phyloP scores from a whole-genome alignment of 2,797 vertebrate genomes.

The Thalassophryne amazonica region DNA sequence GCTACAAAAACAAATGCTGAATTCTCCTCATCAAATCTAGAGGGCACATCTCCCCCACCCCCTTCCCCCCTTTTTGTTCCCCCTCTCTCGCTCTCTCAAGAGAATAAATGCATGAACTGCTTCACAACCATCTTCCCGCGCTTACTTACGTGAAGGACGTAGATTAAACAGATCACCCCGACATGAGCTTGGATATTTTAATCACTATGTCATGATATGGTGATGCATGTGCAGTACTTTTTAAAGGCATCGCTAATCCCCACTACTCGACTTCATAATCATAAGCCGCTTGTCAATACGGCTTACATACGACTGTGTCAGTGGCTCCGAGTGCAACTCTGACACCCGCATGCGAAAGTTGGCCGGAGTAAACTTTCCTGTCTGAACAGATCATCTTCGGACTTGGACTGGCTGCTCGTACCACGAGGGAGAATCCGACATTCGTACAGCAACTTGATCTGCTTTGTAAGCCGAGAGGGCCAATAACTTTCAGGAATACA shows the following conservation, averaged over 20 bases:
- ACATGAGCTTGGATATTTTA: conserved; percentile 4
- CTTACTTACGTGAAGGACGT: not conserved
- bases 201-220: conserved; percentile 7
- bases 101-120: conserved; percentile 12
- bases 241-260: conserved; percentile 8
- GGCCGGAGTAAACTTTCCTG: conserved; percentile 8
- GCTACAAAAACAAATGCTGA: conserved; percentile 64
- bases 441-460: conserved; percentile 1
- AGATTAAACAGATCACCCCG: conserved; percentile 17
- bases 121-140: not conserved
- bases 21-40: conserved; percentile 57
- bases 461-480: conserved; percentile 4
- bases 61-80: conserved; percentile 33
- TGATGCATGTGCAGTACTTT: not conserved
- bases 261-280: conserved; percentile 19
- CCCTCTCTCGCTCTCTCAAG: conserved; percentile 1
- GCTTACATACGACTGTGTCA: conserved; percentile 18
- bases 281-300: conserved; percentile 36
- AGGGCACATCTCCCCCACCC: conserved; percentile 68
- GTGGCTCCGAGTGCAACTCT: conserved; percentile 10
- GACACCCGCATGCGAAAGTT: conserved; percentile 16
- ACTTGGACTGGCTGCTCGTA: conserved; percentile 4
- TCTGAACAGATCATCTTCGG: conserved; percentile 16
- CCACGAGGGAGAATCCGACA: not conserved
- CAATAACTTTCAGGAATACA: not conserved